These are phyloP conservation scores for Antigone vipio DNA, from an alignment of 2,113 vertebrate genomes.

Conservation along the genomic window DNA sequence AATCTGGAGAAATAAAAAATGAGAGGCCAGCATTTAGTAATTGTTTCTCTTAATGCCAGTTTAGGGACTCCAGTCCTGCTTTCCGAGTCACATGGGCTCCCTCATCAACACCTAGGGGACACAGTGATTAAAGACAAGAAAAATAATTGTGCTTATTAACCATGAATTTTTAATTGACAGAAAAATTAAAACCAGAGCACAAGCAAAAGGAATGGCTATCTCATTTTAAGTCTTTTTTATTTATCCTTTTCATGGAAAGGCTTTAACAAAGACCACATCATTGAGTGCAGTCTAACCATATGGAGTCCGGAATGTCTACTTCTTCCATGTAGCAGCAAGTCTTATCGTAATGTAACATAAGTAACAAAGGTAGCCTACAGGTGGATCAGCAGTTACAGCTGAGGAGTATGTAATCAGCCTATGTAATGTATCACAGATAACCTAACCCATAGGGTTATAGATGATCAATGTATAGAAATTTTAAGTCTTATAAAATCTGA, in stretches of 20 bases:
- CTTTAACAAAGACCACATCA: not conserved
- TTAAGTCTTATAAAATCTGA: not conserved
- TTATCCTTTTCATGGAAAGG: not conserved
- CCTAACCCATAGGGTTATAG: not conserved
- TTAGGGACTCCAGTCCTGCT: not conserved
- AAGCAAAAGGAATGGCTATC: not conserved
- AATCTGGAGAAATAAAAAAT: constrained; percentile 4
- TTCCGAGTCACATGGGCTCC: not conserved
- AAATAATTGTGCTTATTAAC: not conserved
- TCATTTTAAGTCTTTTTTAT: not conserved
- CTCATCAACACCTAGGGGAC: not conserved
- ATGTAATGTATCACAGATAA: not conserved
- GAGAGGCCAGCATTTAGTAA: not conserved
- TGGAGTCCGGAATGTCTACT: not conserved
- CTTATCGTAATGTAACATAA: not conserved
- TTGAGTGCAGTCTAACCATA: not conserved
- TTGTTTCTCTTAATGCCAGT: not conserved
- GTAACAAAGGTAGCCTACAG: not conserved
- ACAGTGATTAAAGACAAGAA: not conserved
- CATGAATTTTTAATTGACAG: not conserved
- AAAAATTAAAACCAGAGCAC: not conserved
- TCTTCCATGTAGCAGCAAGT: not conserved
- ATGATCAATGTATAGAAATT: not conserved
- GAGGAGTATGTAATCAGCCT: not conserved
- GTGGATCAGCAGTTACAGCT: not conserved